Conservation (phyloP, 1,140 invertebrate genomes). For the Phymorhynchus buccinoides region DNA sequence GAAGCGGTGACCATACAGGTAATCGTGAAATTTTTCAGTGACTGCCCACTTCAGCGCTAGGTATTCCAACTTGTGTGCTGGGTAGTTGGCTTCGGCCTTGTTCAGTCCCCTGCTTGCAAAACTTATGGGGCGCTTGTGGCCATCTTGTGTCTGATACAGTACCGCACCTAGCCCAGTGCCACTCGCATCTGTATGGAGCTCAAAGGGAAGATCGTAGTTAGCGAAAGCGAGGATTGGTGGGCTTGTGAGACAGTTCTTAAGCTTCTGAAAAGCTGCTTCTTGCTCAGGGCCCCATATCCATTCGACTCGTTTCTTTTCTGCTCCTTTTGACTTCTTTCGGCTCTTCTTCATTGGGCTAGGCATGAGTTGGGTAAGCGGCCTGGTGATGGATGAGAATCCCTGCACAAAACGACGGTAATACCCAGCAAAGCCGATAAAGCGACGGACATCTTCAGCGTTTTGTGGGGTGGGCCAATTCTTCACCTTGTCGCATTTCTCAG, state of each 20-base stretch:
- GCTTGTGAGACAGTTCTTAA: conserved; percentile 40
- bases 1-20: conserved; percentile 34
- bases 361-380: conserved; percentile 52
- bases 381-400: conserved; percentile 56
- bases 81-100: conserved; percentile 39
- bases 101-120: conserved; percentile 47
- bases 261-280: conserved; percentile 47
- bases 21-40: conserved; percentile 44
- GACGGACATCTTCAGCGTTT: conserved; percentile 57
- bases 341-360: conserved; percentile 26
- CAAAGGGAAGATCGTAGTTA: conserved; percentile 47
- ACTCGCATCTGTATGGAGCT: conserved; percentile 56
- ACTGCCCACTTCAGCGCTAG: conserved; percentile 50
- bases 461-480: conserved; percentile 58
- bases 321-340: neutral
- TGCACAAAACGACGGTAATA: conserved; percentile 72
- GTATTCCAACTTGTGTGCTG: conserved; percentile 47
- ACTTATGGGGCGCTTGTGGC: conserved; percentile 39
- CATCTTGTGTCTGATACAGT: conserved; percentile 54
- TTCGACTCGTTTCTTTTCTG: neutral
- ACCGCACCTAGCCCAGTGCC: conserved; percentile 54
- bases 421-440: conserved; percentile 74
- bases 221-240: conserved; percentile 51
- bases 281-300: conserved; percentile 46
- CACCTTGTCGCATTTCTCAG: conserved; percentile 59